These are phyloP conservation scores for Eurystomus gularis DNA, from an alignment of 2,113 vertebrate species.

Conservation along the genomic window DNA sequence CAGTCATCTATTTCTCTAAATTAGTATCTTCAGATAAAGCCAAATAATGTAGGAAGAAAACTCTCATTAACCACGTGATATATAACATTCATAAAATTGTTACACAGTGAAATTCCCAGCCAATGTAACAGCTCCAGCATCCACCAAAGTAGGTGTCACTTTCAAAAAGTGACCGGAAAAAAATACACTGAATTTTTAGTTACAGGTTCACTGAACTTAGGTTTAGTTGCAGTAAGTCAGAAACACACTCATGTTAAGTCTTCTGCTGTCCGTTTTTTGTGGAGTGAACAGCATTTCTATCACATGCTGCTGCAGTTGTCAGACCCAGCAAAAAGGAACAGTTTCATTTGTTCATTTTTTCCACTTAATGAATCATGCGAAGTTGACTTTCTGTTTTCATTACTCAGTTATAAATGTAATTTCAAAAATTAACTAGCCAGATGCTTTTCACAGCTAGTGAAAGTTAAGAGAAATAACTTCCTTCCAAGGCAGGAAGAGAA, in stretches of 20 bases:
- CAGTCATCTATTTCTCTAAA: not conserved
- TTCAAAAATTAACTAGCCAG: not conserved
- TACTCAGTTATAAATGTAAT: not conserved
- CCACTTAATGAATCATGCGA: not conserved
- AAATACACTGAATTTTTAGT: not conserved
- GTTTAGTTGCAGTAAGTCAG: not conserved
- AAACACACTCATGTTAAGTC: not conserved
- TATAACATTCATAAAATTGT: not conserved
- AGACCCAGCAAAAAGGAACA: not conserved
- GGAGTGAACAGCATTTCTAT: not conserved
- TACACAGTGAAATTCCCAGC: not conserved
- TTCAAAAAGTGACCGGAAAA: not conserved
- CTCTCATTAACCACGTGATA: not conserved
- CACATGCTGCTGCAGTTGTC: not conserved
- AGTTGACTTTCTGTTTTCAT: not conserved
- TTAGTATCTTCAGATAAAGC: not conserved
- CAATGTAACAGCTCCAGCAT: not conserved
- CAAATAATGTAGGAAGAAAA: not conserved
- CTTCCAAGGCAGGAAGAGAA: not conserved
- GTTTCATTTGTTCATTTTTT: not conserved
- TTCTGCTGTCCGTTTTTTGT: not conserved
- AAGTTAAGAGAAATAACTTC: not conserved
- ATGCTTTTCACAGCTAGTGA: not conserved
- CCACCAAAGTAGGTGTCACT: not conserved
- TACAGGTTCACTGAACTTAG: not conserved